Percentiles rank a stretch among this genome's conserved stretches.
phyloP scores from a whole-genome alignment of 2,888 invertebrate genomes.

The Sinodicranocentrus sp. region DNA sequence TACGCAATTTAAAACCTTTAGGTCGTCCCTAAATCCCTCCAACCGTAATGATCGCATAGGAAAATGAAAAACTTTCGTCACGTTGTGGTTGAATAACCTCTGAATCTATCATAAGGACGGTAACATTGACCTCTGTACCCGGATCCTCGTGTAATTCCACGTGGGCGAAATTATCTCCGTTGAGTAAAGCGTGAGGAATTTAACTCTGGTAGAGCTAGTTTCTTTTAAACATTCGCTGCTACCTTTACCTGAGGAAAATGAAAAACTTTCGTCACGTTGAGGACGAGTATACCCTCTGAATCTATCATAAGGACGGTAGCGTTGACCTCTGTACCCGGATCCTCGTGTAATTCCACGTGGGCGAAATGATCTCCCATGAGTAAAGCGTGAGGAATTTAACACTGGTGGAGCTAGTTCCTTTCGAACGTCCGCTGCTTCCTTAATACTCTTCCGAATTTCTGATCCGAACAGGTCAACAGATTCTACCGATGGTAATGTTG shows the following conservation, averaged over 20 bases:
- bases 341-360: not conserved
- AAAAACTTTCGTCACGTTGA: not conserved
- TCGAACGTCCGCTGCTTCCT: not conserved
- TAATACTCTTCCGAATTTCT: not conserved
- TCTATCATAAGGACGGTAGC: not conserved
- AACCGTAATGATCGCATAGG: not conserved
- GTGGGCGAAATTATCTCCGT: no score
- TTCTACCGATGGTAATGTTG: not conserved
- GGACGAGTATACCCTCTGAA: not conserved
- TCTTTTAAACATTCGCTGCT: no score
- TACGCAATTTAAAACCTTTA: not conserved
- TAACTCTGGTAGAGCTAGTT: no score
- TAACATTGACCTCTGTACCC: no score
- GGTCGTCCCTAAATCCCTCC: not conserved
- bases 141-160: no score
- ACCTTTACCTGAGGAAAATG: not conserved
- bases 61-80: no score
- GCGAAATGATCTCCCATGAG: not conserved
- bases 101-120: no score
- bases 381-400: not conserved
- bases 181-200: no score
- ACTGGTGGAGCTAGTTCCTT: not conserved
- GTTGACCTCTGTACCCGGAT: not conserved
- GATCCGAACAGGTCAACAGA: not conserved
- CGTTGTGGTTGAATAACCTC: no score